Evolutionary conservation across 1,140 invertebrate species (phyloP).

Genomic region (Drosophila auraria): DNA sequence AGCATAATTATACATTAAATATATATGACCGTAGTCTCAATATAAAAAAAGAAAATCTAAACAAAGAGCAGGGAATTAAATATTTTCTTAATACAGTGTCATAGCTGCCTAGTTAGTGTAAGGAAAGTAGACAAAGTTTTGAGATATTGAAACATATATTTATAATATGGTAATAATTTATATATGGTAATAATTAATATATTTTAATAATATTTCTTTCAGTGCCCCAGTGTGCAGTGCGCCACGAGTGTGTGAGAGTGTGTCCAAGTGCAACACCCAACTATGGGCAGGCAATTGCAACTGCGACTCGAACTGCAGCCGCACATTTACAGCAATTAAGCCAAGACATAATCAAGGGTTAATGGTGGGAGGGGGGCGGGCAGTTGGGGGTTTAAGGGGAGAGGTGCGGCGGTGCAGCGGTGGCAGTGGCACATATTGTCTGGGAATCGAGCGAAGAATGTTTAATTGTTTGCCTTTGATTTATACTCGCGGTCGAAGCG

Average conservation of each 20-base stretch:
- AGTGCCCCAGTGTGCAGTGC: conserved; percentile 5
- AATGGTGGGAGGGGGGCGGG: conserved; percentile 5
- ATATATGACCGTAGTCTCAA: no score
- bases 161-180: not conserved
- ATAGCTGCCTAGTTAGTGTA: no score
- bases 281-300: conserved; percentile 40
- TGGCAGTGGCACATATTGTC: conserved; percentile 36
- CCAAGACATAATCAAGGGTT: conserved; percentile 47
- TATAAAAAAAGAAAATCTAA: no score
- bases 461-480: conserved; percentile 48
- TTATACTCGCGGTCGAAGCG: conserved; percentile 24
- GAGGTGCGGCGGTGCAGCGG: not conserved
- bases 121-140: no score
- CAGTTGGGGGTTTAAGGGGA: no score
- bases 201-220: not conserved
- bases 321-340: conserved; percentile 56
- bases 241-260: conserved; percentile 23
- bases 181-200: not conserved
- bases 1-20: no score
- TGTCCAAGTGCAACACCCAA: conserved; percentile 48
- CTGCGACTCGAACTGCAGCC: conserved; percentile 49
- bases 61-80: no score
- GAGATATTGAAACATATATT: no score
- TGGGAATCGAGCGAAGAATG: conserved; percentile 47
- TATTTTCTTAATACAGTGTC: no score